These are phyloP conservation scores for Trididemnum nubilum DNA, from an alignment of 23 tunicate species.

Conservation along the genomic window DNA sequence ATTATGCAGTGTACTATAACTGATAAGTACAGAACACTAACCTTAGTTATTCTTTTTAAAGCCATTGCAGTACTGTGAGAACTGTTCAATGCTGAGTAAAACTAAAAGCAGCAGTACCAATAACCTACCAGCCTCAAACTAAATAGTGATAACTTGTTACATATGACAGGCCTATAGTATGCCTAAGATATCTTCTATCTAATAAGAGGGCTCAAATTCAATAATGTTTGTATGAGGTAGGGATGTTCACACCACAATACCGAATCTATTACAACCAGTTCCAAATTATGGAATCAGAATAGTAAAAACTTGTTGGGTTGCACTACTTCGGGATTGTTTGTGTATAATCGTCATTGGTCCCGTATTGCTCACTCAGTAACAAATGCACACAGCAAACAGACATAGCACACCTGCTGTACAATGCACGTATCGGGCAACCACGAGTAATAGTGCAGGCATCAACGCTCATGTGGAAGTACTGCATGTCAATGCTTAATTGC, in stretches of 20 bases:
- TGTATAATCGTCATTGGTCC: not conserved
- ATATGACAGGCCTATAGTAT: too few species aligned
- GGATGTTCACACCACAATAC: not conserved
- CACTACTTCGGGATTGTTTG: not conserved
- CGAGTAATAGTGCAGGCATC: too few species aligned
- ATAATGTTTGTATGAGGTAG: not conserved
- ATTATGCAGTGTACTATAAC: too few species aligned
- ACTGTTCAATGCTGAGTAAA: too few species aligned
- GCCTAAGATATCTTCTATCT: not conserved
- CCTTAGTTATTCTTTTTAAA: constrained; percentile 53
- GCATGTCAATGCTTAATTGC: too few species aligned
- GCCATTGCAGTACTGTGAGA: constrained; percentile 20
- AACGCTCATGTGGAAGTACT: too few species aligned
- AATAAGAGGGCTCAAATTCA: not conserved
- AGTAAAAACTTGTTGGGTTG: not conserved
- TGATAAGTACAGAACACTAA: not conserved
- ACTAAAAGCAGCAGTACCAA: too few species aligned
- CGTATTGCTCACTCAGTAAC: not conserved
- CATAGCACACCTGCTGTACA: too few species aligned
- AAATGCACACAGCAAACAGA: too few species aligned
- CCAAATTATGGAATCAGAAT: not conserved
- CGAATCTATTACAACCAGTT: not conserved
- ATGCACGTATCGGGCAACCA: too few species aligned
- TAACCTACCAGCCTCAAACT: too few species aligned
- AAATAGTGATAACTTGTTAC: too few species aligned